Base-by-base conservation (phyloP, 2,888 invertebrate genomes). In the Leucania comma region DNA sequence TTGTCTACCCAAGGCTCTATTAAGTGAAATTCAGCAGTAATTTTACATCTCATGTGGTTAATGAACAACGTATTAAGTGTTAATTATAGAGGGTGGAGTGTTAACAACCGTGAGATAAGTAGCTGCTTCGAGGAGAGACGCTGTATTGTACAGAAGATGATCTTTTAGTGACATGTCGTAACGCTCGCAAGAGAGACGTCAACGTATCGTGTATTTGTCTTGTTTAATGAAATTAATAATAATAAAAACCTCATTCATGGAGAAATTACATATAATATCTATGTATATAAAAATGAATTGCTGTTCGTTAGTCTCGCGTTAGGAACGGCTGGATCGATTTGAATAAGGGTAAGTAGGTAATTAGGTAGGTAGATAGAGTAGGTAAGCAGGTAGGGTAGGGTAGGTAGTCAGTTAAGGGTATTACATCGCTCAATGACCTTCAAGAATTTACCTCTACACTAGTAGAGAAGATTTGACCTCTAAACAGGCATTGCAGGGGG, bases 51-150 rank as follows among this genome's bases (percentile, higher is more conserved):
- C 62, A 68, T 64, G 75, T 51, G 77, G 63, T 56, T 54, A 68
- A 80, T 75, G 63, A 80, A 68, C 68, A 80, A 68, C 42, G 42
- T 68, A 80, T 80, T 80, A 59, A 35, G 42, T 63, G 60, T 68
- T 77, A 63, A 75, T 80, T 63, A 80, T 32, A 62, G 24, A 35
- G 62, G 63, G 38, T 48, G 59, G 59, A 17, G 57, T 35, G 60
- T 46, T 65, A 58, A 75, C 38, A 57, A 12, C 38, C 26, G 38
- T 42, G 42, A 29, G 57, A 59, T 69, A 38, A 61, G 56, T 24
- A 20, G 24, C 38, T 56, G 26, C 26, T 35, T 51, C 17, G 51
- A 12, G 26, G 26, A 35, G 26, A 48, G 26, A 48, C 10, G 29
- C n/a, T 51, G 9, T 53, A 17, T 26, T 20, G 29, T 26, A 20